Conservation (phyloP, 1,140 invertebrate species). For the Aricia agestis region DNA sequence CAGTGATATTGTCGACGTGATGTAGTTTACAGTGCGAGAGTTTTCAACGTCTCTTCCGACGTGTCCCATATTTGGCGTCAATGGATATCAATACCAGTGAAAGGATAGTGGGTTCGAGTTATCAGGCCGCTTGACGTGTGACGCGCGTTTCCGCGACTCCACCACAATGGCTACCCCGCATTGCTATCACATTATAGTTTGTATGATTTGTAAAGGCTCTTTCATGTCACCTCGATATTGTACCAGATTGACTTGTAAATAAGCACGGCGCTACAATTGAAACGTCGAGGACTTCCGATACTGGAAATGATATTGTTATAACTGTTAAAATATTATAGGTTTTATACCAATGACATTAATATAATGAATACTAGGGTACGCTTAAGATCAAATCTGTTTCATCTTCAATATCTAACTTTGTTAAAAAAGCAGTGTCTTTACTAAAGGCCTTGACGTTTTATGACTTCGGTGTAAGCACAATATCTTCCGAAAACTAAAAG, state of each 20-base stretch:
- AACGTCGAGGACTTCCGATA: background rate
- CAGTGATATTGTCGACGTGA: background rate
- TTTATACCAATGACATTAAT: background rate
- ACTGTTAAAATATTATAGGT: background rate
- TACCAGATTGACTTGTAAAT: constrained; percentile 37
- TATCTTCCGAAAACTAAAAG: background rate
- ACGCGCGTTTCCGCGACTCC: constrained; percentile 65
- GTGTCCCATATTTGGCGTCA: background rate
- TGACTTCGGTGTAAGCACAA: too few species aligned
- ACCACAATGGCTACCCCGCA: constrained; percentile 58
- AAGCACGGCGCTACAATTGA: constrained; percentile 23
- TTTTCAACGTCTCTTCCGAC: background rate
- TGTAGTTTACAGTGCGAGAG: background rate
- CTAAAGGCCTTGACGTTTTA: too few species aligned
- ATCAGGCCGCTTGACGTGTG: constrained; percentile 31
- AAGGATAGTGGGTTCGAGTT: constrained; percentile 8
- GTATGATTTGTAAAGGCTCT: constrained; percentile 62
- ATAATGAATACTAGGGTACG: too few species aligned
- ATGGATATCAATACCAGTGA: background rate
- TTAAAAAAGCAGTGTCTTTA: too few species aligned
- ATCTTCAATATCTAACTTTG: too few species aligned
- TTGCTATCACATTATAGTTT: constrained; percentile 54
- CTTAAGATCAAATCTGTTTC: too few species aligned
- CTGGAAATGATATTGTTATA: background rate
- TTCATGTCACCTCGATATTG: constrained; percentile 44